Evolutionary conservation across 2,888 invertebrate species (phyloP).

Genomic region (Neocrepidodera transversa): DNA sequence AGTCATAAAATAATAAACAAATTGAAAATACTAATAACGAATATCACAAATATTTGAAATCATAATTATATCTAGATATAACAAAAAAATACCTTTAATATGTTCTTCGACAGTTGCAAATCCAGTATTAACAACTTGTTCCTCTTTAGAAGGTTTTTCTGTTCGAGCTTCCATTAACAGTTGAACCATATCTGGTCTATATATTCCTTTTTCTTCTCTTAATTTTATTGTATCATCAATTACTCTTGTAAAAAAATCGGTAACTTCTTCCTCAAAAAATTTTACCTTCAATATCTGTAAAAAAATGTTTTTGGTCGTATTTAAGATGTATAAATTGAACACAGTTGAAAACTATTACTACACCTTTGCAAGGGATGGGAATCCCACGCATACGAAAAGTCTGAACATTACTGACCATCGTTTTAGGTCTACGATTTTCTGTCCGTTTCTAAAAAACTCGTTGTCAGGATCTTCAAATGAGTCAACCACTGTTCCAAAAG

Average conservation of each 20-base stretch:
- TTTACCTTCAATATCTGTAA: conserved; percentile 20
- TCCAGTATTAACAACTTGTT: conserved; percentile 38
- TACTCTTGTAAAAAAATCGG: conserved; percentile 36
- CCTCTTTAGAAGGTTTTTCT: conserved; percentile 45
- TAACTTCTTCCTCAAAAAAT: conserved; percentile 4
- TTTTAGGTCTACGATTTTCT: conserved; percentile 58
- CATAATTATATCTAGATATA: too few relatives aligned
- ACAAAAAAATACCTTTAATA: conserved; percentile 8
- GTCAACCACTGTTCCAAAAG: conserved; percentile 57
- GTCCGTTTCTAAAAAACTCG: conserved; percentile 64
- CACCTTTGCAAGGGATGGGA: neutral
- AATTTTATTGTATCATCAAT: conserved; percentile 41
- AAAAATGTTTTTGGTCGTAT: too few relatives aligned
- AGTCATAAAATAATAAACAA: too few relatives aligned
- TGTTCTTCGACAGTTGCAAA: conserved; percentile 47
- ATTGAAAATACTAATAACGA: too few relatives aligned
- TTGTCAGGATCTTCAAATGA: conserved; percentile 64
- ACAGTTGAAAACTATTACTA: too few relatives aligned
- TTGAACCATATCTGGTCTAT: conserved; percentile 61
- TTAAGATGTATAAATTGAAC: too few relatives aligned
- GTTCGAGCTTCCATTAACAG: conserved; percentile 56
- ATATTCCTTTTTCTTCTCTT: conserved; percentile 44
- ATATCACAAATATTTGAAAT: too few relatives aligned
- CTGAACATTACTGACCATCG: conserved; percentile 3
- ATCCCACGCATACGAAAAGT: neutral